Conservation (phyloP, 2,113 vertebrate species). For the Morphnarchus princeps region DNA sequence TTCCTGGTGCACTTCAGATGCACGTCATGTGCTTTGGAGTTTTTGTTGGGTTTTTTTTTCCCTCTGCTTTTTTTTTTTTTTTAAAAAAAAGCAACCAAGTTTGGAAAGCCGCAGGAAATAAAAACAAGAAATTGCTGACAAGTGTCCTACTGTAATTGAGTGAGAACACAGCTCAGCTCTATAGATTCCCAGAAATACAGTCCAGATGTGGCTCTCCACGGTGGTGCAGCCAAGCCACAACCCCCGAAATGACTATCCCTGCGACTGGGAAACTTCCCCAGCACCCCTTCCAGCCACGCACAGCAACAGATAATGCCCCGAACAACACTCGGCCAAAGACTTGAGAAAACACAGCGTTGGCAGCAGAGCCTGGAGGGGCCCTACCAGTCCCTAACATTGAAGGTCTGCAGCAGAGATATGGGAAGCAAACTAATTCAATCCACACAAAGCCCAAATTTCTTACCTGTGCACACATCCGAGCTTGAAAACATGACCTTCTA, state of each 20-base stretch:
- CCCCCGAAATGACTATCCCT: background rate
- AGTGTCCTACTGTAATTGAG: slow-evolving; percentile 19
- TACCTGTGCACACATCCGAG: background rate
- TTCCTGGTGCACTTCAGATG: background rate
- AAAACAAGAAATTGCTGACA: slow-evolving; percentile 39
- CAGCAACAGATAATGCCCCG: background rate
- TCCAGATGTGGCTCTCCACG: background rate
- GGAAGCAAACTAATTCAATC: background rate
- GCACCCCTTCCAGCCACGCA: background rate
- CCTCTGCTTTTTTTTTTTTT: background rate
- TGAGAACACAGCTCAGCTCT: slow-evolving; percentile 28
- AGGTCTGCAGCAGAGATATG: background rate
- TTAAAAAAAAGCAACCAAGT: background rate
- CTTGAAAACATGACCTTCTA: background rate
- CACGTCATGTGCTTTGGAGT: background rate
- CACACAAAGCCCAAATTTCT: background rate
- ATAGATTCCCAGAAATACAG: slow-evolving; percentile 10
- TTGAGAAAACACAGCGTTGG: background rate
- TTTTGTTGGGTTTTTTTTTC: background rate
- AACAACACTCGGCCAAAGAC: background rate
- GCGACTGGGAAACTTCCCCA: background rate
- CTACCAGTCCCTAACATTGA: background rate
- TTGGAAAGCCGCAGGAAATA: background rate
- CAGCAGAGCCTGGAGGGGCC: background rate
- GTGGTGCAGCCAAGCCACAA: slow-evolving; percentile 25